phyloP scores from a whole-genome alignment of 2,113 vertebrate genomes.

The Siniperca knerii region DNA sequence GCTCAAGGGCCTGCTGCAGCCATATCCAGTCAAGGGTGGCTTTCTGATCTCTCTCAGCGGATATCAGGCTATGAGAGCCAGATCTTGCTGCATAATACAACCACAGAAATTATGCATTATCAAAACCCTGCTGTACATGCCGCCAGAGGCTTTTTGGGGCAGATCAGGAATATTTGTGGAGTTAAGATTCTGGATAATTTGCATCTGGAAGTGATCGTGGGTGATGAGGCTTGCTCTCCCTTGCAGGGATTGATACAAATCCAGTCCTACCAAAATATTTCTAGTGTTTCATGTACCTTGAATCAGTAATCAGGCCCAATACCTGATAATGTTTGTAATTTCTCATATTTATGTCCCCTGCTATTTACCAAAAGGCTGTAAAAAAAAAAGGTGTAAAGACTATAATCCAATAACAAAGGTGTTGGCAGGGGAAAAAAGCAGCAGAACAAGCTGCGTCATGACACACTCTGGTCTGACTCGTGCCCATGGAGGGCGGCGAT shows the following conservation, averaged over 20 bases:
- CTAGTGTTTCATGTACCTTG: not conserved
- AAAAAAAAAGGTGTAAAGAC: conserved; percentile 31
- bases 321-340: not conserved
- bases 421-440: conserved; percentile 32
- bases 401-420: conserved; percentile 48
- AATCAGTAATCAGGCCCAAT: not conserved
- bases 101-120: conserved; percentile 63
- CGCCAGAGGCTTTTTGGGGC: conserved; percentile 58
- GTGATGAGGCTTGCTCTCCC: conserved; percentile 2
- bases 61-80: conserved; percentile 42
- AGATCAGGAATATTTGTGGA: conserved; percentile 55
- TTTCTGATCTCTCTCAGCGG: conserved; percentile 67
- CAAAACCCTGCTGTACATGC: conserved; percentile 39
- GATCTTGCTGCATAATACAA: conserved; percentile 57
- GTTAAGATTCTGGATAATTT: conserved; percentile 44
- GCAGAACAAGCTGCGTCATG: conserved; percentile 59
- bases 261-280: not conserved
- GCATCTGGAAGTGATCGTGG: conserved; percentile 35
- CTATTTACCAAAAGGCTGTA: conserved; percentile 2
- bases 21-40: conserved; percentile 78
- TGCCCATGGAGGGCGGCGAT: conserved; percentile 33
- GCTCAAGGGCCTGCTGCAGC: conserved; percentile 77
- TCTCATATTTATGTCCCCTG: not conserved
- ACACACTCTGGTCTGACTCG: conserved; percentile 31
- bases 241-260: conserved; percentile 12